Evolutionary conservation across 2,797 vertebrate species (phyloP), one percentile per base, ranked within the genome.

Genomic region (Nannoperca australis): DNA sequence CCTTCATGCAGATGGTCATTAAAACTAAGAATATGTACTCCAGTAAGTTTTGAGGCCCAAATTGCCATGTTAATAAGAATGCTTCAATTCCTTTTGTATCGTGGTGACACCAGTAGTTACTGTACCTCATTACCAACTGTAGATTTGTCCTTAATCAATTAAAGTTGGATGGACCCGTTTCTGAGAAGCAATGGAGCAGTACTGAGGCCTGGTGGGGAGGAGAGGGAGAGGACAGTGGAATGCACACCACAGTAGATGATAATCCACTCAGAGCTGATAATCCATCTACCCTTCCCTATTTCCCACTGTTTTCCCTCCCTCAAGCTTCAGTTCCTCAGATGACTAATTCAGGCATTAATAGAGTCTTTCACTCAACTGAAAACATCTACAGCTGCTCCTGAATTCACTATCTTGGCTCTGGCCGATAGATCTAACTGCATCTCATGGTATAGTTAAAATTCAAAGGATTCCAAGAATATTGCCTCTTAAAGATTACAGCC

Each of bases 181-280:
- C 66, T 84, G 75, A 70, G 77, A 87, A 82, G 65, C 20, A 36
- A 55, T 38, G 11, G 67, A 78, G 81, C 65, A 63, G 73, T 8
- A 24, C 73, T 65, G 56, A 82, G 83, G 71, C 38, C 42, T 70
- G 73, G 56, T 75, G 56, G 72, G 76, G 76, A 84, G 74, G 69
- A 84, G 80, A 86, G 79, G 74, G 69, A 84, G 80, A 86, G 79
- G 83, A 87, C 79, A 84, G 80, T 82, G 91, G 91, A 93, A 93
- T 91, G 90, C 86, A 90, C 89, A 88, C 90, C 83, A 85, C 88
- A 87, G 89, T 89, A 89, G 85, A 93, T 93, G 92, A 93, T 94
- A 94, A 93, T 93, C 92, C 92, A 93, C 85, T 86, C 78, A 86
- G 89, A 92, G 85, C 89, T 93, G 93, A 91, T 94, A 94, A 94